Evolutionary conservation across 37 sponge, comb jelly and placozoan species (phyloP), one percentile per base, ranked within the genome.

Genomic region (Lycopodina hypogea): DNA sequence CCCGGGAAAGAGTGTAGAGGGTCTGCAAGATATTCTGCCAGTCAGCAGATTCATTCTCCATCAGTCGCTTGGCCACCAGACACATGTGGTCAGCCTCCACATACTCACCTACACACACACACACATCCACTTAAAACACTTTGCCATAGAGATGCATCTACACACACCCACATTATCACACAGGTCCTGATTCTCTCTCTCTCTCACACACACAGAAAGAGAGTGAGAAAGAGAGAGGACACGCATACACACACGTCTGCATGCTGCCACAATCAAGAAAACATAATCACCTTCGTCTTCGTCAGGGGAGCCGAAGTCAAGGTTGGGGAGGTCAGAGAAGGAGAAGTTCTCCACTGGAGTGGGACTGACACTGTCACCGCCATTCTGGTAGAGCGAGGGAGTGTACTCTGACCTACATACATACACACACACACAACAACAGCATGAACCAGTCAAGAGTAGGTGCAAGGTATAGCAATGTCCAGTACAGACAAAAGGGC

Each of bases 251-350:
- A n/a, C n/a, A n/a, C n/a, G n/a, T n/a, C n/a, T n/a, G n/a, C n/a
- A n/a, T n/a, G n/a, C n/a, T n/a, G n/a, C n/a, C n/a, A n/a, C n/a
- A n/a, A n/a, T n/a, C n/a, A n/a, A n/a, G n/a, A n/a, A n/a, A n/a
- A n/a, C n/a, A n/a, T n/a, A n/a, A n/a, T n/a, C 21, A 68, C 83
- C 66, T 0, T 60, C 61, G 8, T 69, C 76, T 37, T 62, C 86
- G 76, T 81, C 76, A 1, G 83, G 78, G 7, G 84, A 78, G 23
- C 84, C 89, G 67, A 79, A 89, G 75, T 89, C 85, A 24, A 89
- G 77, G 34, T 78, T 48, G n/a, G 89, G 84, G 0, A 89, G 70
- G 53, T 79, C 72, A 34, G 89, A 84, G 73, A 89, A 75, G 15
- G 75, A 80, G 64, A 87, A 87, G 1, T 87, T 60, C 39, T 79